Conservation (phyloP, 2,797 vertebrate species). For the Eulemur rubriventer region DNA sequence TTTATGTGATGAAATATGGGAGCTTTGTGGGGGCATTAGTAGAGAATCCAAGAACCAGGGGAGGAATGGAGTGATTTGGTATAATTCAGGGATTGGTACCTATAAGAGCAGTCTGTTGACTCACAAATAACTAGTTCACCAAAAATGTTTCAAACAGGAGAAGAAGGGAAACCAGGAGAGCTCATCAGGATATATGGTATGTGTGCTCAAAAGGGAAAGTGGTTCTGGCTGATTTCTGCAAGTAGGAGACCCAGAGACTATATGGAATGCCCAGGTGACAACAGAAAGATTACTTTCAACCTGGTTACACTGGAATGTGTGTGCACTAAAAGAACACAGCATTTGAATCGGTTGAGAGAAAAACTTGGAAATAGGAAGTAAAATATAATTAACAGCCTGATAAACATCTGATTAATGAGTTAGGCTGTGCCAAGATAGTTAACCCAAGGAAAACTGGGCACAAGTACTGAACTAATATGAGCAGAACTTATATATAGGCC, state of each 20-base stretch:
- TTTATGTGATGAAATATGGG: conserved; percentile 5
- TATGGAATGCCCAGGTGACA: not conserved
- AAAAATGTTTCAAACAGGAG: conserved; percentile 4
- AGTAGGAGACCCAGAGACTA: not conserved
- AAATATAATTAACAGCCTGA: not conserved
- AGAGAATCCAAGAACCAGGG: not conserved
- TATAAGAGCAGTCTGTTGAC: not conserved
- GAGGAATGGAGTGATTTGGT: not conserved
- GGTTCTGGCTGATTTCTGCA: not conserved
- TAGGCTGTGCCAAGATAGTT: not conserved
- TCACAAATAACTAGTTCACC: not conserved
- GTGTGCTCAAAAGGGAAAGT: not conserved
- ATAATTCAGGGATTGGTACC: not conserved
- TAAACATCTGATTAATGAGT: conserved; percentile 36
- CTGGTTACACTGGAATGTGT: not conserved
- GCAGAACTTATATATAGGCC: not conserved
- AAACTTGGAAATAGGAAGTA: conserved; percentile 23
- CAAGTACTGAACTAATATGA: not conserved
- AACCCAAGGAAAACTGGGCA: not conserved
- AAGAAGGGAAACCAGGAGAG: not conserved
- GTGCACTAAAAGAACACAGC: not conserved
- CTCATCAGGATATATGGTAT: not conserved
- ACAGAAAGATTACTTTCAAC: not conserved
- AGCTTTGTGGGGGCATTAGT: not conserved
- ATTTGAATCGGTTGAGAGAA: not conserved